Conservation (phyloP, 2,797 vertebrate species). For the Luscinia megarhynchos region DNA sequence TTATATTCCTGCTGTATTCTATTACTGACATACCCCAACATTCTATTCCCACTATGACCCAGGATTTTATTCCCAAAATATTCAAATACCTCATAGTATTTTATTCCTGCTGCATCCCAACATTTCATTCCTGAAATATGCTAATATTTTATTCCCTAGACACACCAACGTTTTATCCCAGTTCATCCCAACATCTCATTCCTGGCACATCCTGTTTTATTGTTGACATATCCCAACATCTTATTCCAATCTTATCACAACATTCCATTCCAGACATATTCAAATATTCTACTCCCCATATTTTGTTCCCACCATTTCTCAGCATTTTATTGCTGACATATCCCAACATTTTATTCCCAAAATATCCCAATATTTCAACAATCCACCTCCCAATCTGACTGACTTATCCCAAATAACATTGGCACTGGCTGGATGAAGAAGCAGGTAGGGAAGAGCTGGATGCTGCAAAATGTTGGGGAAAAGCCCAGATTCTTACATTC, state of each 20-base stretch:
- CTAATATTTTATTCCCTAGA: background rate
- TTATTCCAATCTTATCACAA: background rate
- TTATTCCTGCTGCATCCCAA: background rate
- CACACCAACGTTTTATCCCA: background rate
- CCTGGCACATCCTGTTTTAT: background rate
- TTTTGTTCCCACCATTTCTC: background rate
- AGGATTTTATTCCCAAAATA: background rate
- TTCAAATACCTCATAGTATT: background rate
- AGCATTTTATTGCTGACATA: background rate
- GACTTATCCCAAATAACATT: background rate
- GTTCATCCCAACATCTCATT: background rate
- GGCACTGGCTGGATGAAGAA: background rate
- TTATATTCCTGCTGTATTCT: background rate
- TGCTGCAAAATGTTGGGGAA: background rate
- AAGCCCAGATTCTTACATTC: background rate
- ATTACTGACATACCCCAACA: background rate
- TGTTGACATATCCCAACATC: background rate
- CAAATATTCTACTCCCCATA: background rate
- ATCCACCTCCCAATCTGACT: accelerated
- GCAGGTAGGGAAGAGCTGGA: background rate
- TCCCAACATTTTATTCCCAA: background rate
- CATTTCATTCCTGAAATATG: background rate
- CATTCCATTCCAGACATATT: background rate
- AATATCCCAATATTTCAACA: background rate
- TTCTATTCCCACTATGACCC: background rate